Conservation (phyloP, 2,888 invertebrate genomes). For the Eudemis profundana region DNA sequence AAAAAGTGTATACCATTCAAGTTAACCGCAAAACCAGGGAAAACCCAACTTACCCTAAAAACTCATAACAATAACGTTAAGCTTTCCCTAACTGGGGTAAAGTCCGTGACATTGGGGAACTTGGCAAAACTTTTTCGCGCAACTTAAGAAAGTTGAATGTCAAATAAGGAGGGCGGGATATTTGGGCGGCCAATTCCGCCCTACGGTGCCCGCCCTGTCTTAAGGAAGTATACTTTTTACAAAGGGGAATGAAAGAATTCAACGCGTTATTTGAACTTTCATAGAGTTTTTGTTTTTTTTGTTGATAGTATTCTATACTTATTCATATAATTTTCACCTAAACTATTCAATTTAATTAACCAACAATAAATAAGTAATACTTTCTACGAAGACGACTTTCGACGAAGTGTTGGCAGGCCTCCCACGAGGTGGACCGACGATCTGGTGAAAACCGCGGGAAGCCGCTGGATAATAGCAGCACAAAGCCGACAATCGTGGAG, state of each 20-base stretch:
- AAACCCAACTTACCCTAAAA: constrained; percentile 16
- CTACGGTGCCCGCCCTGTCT: constrained; percentile 67
- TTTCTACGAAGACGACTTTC: no score
- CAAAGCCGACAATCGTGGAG: no score
- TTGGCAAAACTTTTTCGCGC: constrained; percentile 74
- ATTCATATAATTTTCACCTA: no score
- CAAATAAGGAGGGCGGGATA: constrained; percentile 77
- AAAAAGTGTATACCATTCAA: not conserved
- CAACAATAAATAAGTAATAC: no score
- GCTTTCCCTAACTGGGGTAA: constrained; percentile 59
- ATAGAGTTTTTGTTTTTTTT: not conserved
- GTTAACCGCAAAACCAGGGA: not conserved
- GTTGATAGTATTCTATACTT: not conserved
- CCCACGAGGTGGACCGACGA: no score
- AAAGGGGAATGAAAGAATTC: constrained; percentile 42
- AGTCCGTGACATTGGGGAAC: constrained; percentile 72
- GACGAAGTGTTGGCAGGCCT: no score
- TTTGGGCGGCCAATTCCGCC: constrained; percentile 73
- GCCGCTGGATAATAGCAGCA: no score
- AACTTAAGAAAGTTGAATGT: constrained; percentile 76
- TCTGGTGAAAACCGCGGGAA: no score
- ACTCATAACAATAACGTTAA: constrained; percentile 41
- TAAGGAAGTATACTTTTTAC: constrained; percentile 71
- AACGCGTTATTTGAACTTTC: constrained; percentile 31
- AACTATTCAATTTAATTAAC: no score